Percentiles rank a stretch among this genome's conserved stretches.
Conservation (phyloP, 2,113 vertebrate species). For the Ochotona curzoniae region DNA sequence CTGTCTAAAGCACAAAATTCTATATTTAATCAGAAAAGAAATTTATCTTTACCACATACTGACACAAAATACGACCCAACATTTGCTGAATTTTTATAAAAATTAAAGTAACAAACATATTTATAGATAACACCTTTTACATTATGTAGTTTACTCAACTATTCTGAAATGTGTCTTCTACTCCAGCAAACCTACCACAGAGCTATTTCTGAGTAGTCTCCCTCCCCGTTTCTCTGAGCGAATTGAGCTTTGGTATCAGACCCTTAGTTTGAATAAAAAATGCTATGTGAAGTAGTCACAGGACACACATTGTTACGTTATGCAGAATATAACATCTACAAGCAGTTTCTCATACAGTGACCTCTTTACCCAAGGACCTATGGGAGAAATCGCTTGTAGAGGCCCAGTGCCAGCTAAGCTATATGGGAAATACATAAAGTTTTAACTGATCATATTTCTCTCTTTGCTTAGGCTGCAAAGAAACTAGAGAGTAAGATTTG, state of each 20-base stretch:
- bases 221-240: background rate
- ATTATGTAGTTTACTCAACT: background rate
- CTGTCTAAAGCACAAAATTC: background rate
- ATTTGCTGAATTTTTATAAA: background rate
- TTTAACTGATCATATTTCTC: conserved; percentile 68
- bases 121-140: background rate
- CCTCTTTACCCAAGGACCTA: conserved; percentile 63
- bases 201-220: background rate
- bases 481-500: conserved; percentile 42
- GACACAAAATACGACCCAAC: background rate
- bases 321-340: conserved; percentile 16
- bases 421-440: conserved; percentile 67
- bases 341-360: conserved; percentile 52
- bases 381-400: conserved; percentile 62
- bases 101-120: background rate
- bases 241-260: conserved; percentile 28
- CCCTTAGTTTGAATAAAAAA: conserved; percentile 30
- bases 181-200: background rate
- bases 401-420: conserved; percentile 55
- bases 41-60: background rate
- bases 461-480: conserved; percentile 54
- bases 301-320: conserved; percentile 38
- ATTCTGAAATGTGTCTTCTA: background rate
- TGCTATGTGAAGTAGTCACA: background rate
- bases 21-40: background rate